These are phyloP conservation scores for Dromococcyx pavoninus DNA, from an alignment of 2,797 vertebrate species.

Conservation along the genomic window DNA sequence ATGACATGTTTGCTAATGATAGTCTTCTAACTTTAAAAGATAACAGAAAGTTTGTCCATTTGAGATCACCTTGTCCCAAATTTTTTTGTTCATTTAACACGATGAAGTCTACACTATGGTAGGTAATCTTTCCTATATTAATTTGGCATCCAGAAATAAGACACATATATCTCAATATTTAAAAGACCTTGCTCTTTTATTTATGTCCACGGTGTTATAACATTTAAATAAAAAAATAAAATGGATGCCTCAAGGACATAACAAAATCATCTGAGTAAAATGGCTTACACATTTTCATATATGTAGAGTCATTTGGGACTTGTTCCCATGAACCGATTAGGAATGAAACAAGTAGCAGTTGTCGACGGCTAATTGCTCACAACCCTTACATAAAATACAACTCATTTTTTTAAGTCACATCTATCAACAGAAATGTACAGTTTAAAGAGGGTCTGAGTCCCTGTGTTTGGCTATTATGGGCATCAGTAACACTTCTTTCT, in stretches of 20 bases:
- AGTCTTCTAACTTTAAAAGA: background rate
- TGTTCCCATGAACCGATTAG: fast-evolving
- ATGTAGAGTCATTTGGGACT: background rate
- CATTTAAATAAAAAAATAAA: background rate
- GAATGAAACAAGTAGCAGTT: background rate
- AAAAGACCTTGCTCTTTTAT: background rate
- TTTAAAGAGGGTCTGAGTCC: background rate
- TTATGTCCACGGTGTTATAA: background rate
- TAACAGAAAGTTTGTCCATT: background rate
- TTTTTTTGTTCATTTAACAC: background rate
- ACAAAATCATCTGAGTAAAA: background rate
- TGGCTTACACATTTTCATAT: background rate
- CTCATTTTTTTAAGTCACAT: background rate
- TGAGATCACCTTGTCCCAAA: background rate
- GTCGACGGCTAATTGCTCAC: background rate
- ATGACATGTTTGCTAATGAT: background rate
- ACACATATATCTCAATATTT: background rate
- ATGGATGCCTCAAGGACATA: background rate
- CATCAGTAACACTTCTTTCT: background rate
- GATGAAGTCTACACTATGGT: background rate
- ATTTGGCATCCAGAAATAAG: background rate
- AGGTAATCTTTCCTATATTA: background rate
- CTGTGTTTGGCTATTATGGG: fast-evolving
- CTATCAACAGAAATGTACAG: background rate
- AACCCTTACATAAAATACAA: background rate